Conservation (phyloP, 2,888 invertebrate species). For the Polydrusus cervinus region DNA sequence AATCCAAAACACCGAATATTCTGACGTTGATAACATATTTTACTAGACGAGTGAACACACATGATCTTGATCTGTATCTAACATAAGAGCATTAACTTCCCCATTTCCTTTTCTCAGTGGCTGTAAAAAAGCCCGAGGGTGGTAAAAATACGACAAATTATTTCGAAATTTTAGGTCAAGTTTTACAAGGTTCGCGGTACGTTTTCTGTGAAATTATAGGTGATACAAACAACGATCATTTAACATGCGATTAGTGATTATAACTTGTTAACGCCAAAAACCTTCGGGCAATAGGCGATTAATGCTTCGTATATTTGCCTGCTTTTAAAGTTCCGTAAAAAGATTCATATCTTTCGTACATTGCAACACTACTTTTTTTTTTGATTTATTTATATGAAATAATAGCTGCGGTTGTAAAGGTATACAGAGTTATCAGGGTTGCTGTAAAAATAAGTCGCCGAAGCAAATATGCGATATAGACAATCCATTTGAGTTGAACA, state of each 20-base stretch:
- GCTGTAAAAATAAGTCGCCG: too few relatives aligned
- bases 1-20: too few relatives aligned
- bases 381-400: too few relatives aligned
- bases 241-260: constrained; percentile 3
- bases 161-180: constrained; percentile 19
- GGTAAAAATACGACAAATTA: constrained; percentile 1
- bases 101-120: constrained; percentile 1
- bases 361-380: too few relatives aligned
- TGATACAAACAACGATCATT: constrained; percentile 2
- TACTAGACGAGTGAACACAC: not conserved
- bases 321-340: constrained; percentile 16
- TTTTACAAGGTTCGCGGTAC: constrained; percentile 20
- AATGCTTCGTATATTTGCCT: not conserved
- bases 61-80: not conserved
- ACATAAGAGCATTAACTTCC: not conserved
- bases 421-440: too few relatives aligned
- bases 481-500: too few relatives aligned
- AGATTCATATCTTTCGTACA: constrained; percentile 1
- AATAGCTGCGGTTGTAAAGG: too few relatives aligned
- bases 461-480: too few relatives aligned
- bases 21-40: not conserved
- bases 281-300: not conserved
- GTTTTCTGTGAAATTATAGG: constrained; percentile 24
- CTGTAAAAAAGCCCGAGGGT: not conserved
- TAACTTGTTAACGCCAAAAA: constrained; percentile 10